phyloP scores from a whole-genome alignment of 2,113 vertebrate species.

The Spizaetus ornatus region DNA sequence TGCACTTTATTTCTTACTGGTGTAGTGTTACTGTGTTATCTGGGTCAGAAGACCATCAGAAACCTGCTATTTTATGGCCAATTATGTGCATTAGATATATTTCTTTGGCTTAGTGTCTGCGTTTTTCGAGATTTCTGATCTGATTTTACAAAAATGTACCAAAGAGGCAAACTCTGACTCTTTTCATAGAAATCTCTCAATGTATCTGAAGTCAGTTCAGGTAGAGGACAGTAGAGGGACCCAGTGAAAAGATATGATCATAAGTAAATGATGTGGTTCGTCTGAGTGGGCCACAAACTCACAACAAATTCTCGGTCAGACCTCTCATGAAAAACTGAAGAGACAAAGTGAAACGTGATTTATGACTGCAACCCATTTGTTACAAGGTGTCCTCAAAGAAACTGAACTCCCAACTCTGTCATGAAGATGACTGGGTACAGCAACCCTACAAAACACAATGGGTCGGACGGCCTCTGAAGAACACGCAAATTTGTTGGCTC shows the following conservation, averaged over 20 bases:
- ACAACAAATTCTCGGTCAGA: not conserved
- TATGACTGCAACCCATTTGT: not conserved
- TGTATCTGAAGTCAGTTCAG: not conserved
- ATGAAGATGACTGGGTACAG: not conserved
- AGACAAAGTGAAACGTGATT: not conserved
- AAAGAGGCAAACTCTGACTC: not conserved
- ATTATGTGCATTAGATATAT: not conserved
- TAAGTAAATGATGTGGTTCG: not conserved
- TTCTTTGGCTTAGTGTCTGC: not conserved
- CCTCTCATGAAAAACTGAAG: not conserved
- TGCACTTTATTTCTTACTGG: not conserved
- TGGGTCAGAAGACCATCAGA: not conserved
- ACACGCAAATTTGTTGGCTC: fast-evolving
- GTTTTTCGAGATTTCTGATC: not conserved
- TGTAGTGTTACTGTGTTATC: not conserved
- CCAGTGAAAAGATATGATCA: not conserved
- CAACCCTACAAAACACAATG: not conserved
- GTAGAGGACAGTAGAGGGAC: not conserved
- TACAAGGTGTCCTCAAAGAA: not conserved
- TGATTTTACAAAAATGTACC: not conserved
- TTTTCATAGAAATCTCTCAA: not conserved
- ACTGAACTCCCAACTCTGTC: not conserved
- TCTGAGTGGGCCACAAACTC: not conserved
- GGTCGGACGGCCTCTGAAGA: not conserved
- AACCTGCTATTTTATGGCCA: not conserved